phyloP scores from a whole-genome alignment of 2,113 vertebrate genomes.

The Electrona antarctica region DNA sequence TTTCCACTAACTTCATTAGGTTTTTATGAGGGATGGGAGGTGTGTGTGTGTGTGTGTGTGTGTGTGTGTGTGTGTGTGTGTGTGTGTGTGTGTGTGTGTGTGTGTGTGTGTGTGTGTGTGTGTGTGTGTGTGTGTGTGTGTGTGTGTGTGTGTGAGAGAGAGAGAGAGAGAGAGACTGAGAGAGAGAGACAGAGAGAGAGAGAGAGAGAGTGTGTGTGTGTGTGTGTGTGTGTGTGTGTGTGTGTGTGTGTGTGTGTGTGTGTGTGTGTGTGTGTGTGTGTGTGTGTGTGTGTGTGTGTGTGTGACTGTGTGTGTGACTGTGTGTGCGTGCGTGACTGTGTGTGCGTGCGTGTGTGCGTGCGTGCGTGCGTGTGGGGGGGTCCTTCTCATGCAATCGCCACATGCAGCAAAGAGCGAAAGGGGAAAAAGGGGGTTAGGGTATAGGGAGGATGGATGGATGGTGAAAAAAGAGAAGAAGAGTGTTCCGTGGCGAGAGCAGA shows the following conservation, averaged over 20 bases:
- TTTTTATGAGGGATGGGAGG: slow-evolving; percentile 73
- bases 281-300: background rate
- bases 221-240: background rate
- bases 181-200: too few relatives aligned
- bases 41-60: background rate
- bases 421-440: slow-evolving; percentile 26
- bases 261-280: background rate
- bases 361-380: background rate
- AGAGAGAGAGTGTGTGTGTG: slow-evolving; percentile 11
- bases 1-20: slow-evolving; percentile 77
- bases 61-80: background rate
- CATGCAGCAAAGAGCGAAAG: slow-evolving; percentile 57
- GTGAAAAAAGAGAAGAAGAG: slow-evolving; percentile 58
- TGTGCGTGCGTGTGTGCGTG: background rate
- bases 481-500: slow-evolving; percentile 62
- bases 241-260: background rate
- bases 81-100: background rate
- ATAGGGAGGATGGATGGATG: slow-evolving; percentile 48
- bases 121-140: background rate
- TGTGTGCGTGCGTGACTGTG: too few relatives aligned
- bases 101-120: too few relatives aligned
- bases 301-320: background rate
- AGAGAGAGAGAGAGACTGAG: too few relatives aligned
- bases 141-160: background rate
- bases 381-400: slow-evolving; percentile 48